Percentiles rank a stretch among this genome's conserved stretches.
Evolutionary conservation across 2,888 invertebrate species (phyloP).

Genomic region (Galeruca laticollis): DNA sequence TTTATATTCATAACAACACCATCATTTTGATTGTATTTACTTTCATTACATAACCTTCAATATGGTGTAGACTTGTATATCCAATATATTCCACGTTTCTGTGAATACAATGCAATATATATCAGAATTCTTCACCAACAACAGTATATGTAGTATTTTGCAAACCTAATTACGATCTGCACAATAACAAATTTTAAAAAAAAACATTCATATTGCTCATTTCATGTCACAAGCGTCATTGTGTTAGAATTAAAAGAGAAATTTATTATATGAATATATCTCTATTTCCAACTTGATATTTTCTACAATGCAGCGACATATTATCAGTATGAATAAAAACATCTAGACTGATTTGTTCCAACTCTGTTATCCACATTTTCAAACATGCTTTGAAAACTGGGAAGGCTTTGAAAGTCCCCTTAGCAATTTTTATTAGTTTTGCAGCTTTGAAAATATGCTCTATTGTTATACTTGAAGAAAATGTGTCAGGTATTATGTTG

Average conservation of each 20-base stretch:
- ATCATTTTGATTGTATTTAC: too few relatives aligned
- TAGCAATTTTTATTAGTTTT: slow-evolving; percentile 25
- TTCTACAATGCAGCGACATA: slow-evolving; percentile 9
- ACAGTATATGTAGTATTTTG: too few relatives aligned
- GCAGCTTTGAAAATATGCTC: slow-evolving; percentile 20
- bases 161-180: too few relatives aligned
- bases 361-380: slow-evolving; percentile 9
- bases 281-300: not conserved
- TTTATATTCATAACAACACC: too few relatives aligned
- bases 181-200: too few relatives aligned
- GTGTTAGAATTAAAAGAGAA: not conserved
- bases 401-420: slow-evolving; percentile 10
- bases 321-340: slow-evolving; percentile 20
- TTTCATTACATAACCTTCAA: too few relatives aligned
- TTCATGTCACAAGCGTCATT: not conserved
- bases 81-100: too few relatives aligned
- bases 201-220: too few relatives aligned
- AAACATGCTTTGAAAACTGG: slow-evolving; percentile 8
- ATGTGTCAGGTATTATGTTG: slow-evolving; percentile 12
- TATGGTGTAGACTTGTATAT: too few relatives aligned
- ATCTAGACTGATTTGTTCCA: slow-evolving; percentile 17
- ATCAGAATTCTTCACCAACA: too few relatives aligned
- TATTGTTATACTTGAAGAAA: slow-evolving; percentile 18
- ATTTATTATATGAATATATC: slow-evolving; percentile 9
- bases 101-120: too few relatives aligned